Evolutionary conservation across 2,113 vertebrate species (phyloP), one percentile per base, ranked within the genome.

Genomic region (Poeciliopsis turrubarensis): DNA sequence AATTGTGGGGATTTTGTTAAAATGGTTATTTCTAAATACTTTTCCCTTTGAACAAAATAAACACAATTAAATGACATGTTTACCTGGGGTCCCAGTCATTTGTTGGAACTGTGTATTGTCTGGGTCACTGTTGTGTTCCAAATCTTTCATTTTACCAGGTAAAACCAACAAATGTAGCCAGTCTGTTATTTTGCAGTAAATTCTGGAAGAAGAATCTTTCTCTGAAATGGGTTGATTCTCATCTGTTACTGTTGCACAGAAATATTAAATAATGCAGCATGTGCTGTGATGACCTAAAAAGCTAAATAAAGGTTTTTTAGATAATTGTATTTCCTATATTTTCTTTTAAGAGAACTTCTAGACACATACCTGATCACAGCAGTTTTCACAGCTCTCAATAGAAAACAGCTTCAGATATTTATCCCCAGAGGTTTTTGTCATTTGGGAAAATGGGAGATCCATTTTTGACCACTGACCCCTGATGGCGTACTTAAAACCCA

Each of bases 381-480:
- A 47, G 44, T 19, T 26, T 61, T 61, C 60, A 61, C 11, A 27
- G 5, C 12, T 27, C 60, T 61, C 12, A 61, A 12, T 11, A 14
- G 11, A 27, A 61, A 27, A 26, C 14, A 29, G 1, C 26, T 14
- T 12, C 60, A 61, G 26, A 13, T n/a, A 4, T 12, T 26, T 60
- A 26, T 4, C 10, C 9, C 26, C n/a, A n/a, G 11, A 61, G 15
- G 60, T 27, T 13, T 26, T 12, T 29, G n/a, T 61, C 25, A 61
- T 27, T 61, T n/a, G n/a, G 13, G 60, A 26, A 60, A 26, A 27
- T 5, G 0, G 13, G 11, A 13, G 26, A 63, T 54, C 83, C 77
- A 0, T 85, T 91, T 26, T 95, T 92, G 0, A 91, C 90, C 44
- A 19, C 15, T 3, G 17, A 47, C 44, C 15, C 17, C 17, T 47